Evolutionary conservation across 2,113 vertebrate species (phyloP).

Genomic region (Perca fluviatilis): DNA sequence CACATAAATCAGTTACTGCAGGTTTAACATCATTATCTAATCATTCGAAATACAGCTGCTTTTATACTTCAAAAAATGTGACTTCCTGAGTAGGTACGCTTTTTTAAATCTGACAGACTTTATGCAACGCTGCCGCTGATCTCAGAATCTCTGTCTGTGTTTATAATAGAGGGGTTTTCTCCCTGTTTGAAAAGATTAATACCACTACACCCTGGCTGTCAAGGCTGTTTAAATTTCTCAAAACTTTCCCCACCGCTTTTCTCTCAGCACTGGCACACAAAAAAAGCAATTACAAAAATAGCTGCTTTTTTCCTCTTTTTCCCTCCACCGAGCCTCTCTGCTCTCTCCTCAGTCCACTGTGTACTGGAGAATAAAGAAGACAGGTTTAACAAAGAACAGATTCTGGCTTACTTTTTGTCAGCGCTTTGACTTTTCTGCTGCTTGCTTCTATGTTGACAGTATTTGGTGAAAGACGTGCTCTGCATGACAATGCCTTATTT

Average conservation of each 20-base stretch:
- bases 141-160: conserved; percentile 74
- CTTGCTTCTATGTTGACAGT: conserved; percentile 7
- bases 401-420: conserved; percentile 33
- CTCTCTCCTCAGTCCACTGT: conserved; percentile 41
- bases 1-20: background rate
- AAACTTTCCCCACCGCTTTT: conserved; percentile 74
- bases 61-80: conserved; percentile 35
- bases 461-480: background rate
- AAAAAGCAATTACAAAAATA: conserved; percentile 73
- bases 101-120: conserved; percentile 63
- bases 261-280: conserved; percentile 58
- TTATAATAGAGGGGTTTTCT: conserved; percentile 81
- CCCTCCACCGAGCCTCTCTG: conserved; percentile 37
- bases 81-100: conserved; percentile 14
- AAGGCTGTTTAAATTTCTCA: conserved; percentile 80
- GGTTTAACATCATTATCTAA: background rate
- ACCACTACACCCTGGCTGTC: conserved; percentile 76
- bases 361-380: conserved; percentile 38
- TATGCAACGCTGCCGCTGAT: conserved; percentile 37
- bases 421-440: conserved; percentile 1
- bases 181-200: conserved; percentile 84
- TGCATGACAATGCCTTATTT: background rate
- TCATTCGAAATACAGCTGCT: conserved; percentile 11
- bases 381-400: conserved; percentile 75
- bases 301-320: conserved; percentile 24